These are phyloP conservation scores for Lasioglossum calceatum DNA, from an alignment of 2,888 invertebrate species.

Conservation along the genomic window DNA sequence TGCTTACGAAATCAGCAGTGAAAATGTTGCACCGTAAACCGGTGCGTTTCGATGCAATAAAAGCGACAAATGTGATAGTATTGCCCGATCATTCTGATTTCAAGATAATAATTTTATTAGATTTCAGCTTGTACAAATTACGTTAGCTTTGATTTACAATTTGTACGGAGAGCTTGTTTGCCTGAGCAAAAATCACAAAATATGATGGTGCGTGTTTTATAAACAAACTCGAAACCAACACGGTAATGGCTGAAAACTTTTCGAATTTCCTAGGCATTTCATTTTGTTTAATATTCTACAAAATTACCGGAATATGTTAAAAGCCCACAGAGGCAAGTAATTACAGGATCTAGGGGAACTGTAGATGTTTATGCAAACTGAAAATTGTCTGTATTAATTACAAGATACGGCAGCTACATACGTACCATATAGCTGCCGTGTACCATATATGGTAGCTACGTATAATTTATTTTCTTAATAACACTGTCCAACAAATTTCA, in stretches of 20 bases:
- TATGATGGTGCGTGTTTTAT: not conserved
- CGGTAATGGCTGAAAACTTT: no score
- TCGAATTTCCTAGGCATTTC: not conserved
- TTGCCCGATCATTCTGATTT: not conserved
- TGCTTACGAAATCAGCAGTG: not conserved
- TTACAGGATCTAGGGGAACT: not conserved
- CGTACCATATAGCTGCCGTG: no score
- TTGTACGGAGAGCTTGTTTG: not conserved
- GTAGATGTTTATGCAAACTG: not conserved
- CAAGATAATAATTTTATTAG: not conserved
- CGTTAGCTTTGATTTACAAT: not conserved
- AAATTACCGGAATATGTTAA: not conserved
- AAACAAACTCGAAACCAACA: not conserved
- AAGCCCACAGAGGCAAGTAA: not conserved
- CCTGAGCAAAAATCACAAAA: not conserved
- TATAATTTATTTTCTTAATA: not conserved
- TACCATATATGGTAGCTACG: no score
- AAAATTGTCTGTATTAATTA: not conserved
- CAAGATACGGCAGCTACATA: not conserved
- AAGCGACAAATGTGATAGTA: no score
- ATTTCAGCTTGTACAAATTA: not conserved
- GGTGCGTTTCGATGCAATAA: no score
- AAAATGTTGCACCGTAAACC: not conserved
- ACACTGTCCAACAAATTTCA: no score
- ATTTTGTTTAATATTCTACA: not conserved